Base-by-base conservation (phyloP, 2,797 vertebrate genomes). In the Chaunax sp. region DNA sequence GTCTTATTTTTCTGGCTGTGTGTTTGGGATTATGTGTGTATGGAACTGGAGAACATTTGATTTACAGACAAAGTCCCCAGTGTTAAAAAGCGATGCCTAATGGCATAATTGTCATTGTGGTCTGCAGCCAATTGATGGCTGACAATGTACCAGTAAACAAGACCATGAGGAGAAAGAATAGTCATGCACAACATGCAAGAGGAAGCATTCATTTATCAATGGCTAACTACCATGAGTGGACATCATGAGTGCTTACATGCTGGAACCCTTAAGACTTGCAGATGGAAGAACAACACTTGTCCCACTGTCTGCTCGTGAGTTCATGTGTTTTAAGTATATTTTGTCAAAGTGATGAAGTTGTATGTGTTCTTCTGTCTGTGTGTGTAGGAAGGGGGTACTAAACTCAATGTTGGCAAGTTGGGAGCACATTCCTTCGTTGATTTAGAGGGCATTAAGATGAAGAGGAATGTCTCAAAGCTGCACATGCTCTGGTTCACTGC, bases 391-490 rank as follows among this genome's bases (percentile, higher is more conserved):
- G 43, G 38, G 40, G 71, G 50, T 60, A 70, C 66, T 80, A 69
- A 74, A 87, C 72, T 78, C 67, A 50, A 71, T 77, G 69, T 86
- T 45, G 57, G 77, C 18, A 26, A 75, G 85, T 79, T 63, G 70
- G 72, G 73, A 82, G 80, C 65, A 61, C 92, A 94, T 94, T 93
- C 93, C 90, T 90, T 4, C 84, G 83, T 93, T 92, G 90, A 94
- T 93, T 94, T 94, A 93, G 84, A 84, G 52, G 76, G 78, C 78
- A 88, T 87, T 93, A 93, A 92, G 90, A 90, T 91, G 87, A 90
- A 81, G 82, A 92, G 90, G 92, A 94, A 93, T 93, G 91, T 91
- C 90, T 94, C 91, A 90, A 88, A 90, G 89, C 88, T 76, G 83
- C 5, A 25, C 67, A 78, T 77, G 86, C 82, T 89, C 92, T 90